These are phyloP conservation scores for Heliconius cydno DNA, from an alignment of 2,888 invertebrate species.

Conservation along the genomic window DNA sequence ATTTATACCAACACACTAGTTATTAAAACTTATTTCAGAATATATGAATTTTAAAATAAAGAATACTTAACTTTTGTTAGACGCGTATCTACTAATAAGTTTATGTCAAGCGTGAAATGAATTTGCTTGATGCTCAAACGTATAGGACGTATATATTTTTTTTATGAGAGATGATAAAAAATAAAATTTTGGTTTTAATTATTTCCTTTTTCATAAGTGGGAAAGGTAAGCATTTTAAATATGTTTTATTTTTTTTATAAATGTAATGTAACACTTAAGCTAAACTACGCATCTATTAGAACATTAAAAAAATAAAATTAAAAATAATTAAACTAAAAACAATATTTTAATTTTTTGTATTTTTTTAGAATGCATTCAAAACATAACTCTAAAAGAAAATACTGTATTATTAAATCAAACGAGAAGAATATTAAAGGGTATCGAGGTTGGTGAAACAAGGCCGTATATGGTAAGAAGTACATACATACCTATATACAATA, in stretches of 20 bases:
- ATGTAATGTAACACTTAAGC: neutral
- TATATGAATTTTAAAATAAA: neutral
- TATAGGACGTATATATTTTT: slow-evolving; percentile 15
- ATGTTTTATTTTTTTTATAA: neutral
- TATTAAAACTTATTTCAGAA: neutral
- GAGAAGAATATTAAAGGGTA: slow-evolving; percentile 63
- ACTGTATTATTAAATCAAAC: slow-evolving; percentile 43
- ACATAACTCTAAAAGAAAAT: neutral
- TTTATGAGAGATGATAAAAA: slow-evolving; percentile 5
- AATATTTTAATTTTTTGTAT: neutral
- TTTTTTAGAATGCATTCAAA: slow-evolving; percentile 4
- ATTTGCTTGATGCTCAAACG: slow-evolving; percentile 21
- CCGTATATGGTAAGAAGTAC: slow-evolving; percentile 65
- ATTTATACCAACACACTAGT: neutral
- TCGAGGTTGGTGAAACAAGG: slow-evolving; percentile 59
- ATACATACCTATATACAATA: too few species aligned
- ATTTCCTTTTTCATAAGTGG: neutral
- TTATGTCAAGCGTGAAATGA: slow-evolving; percentile 39
- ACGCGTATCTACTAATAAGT: slow-evolving; percentile 8
- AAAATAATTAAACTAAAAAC: neutral
- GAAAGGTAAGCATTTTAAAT: neutral
- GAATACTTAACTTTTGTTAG: neutral
- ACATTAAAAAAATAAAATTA: neutral
- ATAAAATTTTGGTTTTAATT: neutral
- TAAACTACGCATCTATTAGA: neutral